Base-by-base conservation (phyloP, 2,888 invertebrate genomes). In the Myopa tessellatipennis region DNA sequence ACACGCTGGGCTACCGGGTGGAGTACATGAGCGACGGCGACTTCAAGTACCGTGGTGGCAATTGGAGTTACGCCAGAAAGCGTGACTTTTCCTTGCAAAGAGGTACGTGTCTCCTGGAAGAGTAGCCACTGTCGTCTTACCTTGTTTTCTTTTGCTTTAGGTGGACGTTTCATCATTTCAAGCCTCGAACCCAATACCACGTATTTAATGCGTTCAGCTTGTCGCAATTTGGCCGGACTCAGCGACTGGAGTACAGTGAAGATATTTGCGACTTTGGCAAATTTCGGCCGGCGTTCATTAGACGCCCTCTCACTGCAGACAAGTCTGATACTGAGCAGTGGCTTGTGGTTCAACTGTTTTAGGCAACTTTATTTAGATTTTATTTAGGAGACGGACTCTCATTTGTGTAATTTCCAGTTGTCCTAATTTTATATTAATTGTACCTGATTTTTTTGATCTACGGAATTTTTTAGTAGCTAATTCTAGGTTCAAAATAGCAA, bases 181-280 rank as follows among this genome's bases (percentile, higher is more conserved):
- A 86, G 90, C 73, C 85, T 92, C 14, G 83, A 88, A 60, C 87
- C 87, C 18, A 90, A 91, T 81, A 91, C 91, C 8, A 90, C 90
- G 58, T 92, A 92, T 84, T 88, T 90, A 77, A 87, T 92, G 81
- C 87, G 90, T 52, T 91, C 90, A 1, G 91, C 92, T 61, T 90
- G 91, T 1, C 88, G 88, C 72, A 92, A 92, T 84, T 84, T 89
- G 40, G 92, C 92, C 18, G 92, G 92, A 36, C 85, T 91, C n/a
- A 89, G 90, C 77, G 89, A 90, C 79, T 89, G 88, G 87, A 88
- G 88, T 50, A 82, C 82, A n/a, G 87, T 88, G 75, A 86, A 85
- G 81, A 85, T 82, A 38, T 89, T 89, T 73, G 84, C 84, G 70
- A 89, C 90, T 12, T 81, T 87, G 16, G 80, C 82, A 8, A 87